Evolutionary conservation across 2,113 vertebrate genomes (phyloP).

Genomic region (Stictonetta naevosa): DNA sequence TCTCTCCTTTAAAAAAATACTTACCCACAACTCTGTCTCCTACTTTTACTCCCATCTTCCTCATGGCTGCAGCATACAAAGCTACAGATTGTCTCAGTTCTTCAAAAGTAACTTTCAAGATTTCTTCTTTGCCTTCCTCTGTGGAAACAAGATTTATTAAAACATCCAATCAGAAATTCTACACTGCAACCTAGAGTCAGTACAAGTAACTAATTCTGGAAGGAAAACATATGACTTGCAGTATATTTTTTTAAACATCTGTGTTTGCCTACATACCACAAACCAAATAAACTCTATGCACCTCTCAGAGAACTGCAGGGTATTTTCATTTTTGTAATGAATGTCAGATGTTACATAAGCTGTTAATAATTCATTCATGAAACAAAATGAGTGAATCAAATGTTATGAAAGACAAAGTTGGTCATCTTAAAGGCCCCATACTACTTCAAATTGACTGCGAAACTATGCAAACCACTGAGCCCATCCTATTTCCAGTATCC

Average conservation of each 20-base stretch:
- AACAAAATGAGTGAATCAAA: neutral
- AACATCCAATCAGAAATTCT: neutral
- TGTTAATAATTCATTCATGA: neutral
- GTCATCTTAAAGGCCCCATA: neutral
- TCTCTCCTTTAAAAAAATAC: conserved; percentile 13
- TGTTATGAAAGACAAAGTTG: neutral
- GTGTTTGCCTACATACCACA: neutral
- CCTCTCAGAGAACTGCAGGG: neutral
- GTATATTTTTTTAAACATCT: neutral
- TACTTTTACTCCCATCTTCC: conserved; percentile 89
- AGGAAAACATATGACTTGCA: neutral
- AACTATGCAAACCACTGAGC: neutral
- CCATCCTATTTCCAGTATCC: neutral
- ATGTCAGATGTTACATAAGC: neutral
- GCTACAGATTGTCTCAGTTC: conserved; percentile 89
- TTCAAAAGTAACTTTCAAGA: conserved; percentile 90
- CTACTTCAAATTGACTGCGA: neutral
- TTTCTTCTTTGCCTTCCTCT: conserved; percentile 94
- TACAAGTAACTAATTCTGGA: neutral
- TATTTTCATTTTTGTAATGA: neutral
- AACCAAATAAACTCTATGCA: neutral
- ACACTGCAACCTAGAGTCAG: neutral
- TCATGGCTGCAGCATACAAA: conserved; percentile 92
- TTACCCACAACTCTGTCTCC: conserved; percentile 95
- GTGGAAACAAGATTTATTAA: neutral